Percentiles rank a stretch among this genome's conserved stretches.
Evolutionary conservation across 2,888 invertebrate genomes (phyloP).

Genomic region (Dryococelus australis): DNA sequence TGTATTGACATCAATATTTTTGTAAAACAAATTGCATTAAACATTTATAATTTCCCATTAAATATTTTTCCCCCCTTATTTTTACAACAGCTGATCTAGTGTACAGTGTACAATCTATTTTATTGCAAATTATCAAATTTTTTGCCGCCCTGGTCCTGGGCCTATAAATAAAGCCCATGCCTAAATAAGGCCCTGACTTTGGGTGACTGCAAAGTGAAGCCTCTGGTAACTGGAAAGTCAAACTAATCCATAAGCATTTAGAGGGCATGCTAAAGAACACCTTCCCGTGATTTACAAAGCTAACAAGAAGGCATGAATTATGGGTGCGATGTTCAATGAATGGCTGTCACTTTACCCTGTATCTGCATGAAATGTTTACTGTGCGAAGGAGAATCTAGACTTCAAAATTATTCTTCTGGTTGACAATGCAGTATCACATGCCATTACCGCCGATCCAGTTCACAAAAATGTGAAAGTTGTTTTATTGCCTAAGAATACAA

Average conservation of each 20-base stretch:
- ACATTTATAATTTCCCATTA: too few relatives aligned
- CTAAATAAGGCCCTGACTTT: too few relatives aligned
- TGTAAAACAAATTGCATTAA: too few relatives aligned
- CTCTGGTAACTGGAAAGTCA: constrained; percentile 19
- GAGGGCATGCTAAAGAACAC: background rate
- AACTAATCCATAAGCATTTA: background rate
- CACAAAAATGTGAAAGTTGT: too few relatives aligned
- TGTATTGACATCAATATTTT: too few relatives aligned
- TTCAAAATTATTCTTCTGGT: constrained; percentile 1
- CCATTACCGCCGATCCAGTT: too few relatives aligned
- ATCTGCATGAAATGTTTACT: background rate
- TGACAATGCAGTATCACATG: background rate
- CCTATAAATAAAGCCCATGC: too few relatives aligned
- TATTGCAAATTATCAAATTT: too few relatives aligned
- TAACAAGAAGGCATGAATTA: constrained; percentile 29
- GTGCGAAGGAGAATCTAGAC: background rate
- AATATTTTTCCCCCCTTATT: too few relatives aligned
- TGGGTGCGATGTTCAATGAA: background rate
- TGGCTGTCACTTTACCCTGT: background rate
- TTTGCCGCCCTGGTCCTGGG: too few relatives aligned
- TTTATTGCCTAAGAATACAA: background rate
- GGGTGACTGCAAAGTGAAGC: constrained; percentile 28
- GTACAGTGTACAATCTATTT: too few relatives aligned
- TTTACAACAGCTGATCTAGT: too few relatives aligned
- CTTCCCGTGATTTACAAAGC: constrained; percentile 24